Conservation (phyloP, 2,888 invertebrate species). For the Alentia gelatinosa region DNA sequence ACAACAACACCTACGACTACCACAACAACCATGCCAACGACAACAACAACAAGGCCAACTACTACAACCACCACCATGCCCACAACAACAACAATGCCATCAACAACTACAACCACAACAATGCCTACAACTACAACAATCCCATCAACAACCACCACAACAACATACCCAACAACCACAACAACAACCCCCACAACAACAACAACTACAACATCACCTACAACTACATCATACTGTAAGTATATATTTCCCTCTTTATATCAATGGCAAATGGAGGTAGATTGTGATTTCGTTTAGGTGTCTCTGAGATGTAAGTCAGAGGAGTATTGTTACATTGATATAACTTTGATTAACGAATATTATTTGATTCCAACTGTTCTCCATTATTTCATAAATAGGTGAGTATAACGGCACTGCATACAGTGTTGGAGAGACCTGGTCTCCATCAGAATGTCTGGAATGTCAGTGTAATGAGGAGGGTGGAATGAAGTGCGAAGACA, state of each 20-base stretch:
- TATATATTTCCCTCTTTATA: too few relatives aligned
- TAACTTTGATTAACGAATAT: too few relatives aligned
- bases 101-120: not conserved
- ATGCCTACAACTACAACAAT: not conserved
- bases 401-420: constrained; percentile 13
- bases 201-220: not conserved
- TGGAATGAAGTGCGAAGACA: not conserved
- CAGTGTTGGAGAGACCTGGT: not conserved
- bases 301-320: too few relatives aligned
- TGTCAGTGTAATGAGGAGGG: constrained; percentile 15
- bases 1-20: not conserved
- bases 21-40: not conserved
- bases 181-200: not conserved
- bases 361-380: too few relatives aligned
- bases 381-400: too few relatives aligned
- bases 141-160: not conserved
- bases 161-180: not conserved
- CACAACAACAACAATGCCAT: not conserved
- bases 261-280: too few relatives aligned
- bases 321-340: not conserved
- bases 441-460: not conserved
- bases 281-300: too few relatives aligned
- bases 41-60: not conserved
- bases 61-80: not conserved
- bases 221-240: not conserved